Evolutionary conservation across 2,888 invertebrate genomes (phyloP).

Genomic region (Tachina fera): DNA sequence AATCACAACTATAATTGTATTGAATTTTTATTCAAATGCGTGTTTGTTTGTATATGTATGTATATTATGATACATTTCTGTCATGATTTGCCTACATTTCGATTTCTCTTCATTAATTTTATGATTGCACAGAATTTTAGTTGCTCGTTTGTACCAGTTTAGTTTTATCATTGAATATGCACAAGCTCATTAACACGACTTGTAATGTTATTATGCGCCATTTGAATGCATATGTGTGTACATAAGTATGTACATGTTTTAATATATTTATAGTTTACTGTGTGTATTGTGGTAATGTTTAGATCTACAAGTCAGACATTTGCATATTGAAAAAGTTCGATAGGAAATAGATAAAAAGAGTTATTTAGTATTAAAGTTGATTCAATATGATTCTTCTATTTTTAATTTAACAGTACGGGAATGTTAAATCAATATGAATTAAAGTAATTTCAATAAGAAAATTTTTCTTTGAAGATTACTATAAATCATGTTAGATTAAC

Average conservation of each 20-base stretch:
- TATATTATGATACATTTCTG: not conserved
- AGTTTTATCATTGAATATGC: conserved; percentile 58
- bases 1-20: conserved; percentile 65
- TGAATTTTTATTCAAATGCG: conserved; percentile 31
- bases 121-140: conserved; percentile 36
- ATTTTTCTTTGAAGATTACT: too few relatives aligned
- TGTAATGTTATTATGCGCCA: conserved; percentile 57
- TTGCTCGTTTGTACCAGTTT: conserved; percentile 49
- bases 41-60: not conserved
- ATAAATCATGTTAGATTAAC: too few relatives aligned
- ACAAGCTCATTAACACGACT: conserved; percentile 69
- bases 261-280: not conserved
- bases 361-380: too few relatives aligned
- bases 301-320: conserved; percentile 12
- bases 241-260: not conserved
- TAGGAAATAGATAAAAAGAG: conserved; percentile 25
- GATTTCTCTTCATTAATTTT: conserved; percentile 63
- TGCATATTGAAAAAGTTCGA: not conserved
- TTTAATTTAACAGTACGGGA: too few relatives aligned
- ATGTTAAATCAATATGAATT: too few relatives aligned
- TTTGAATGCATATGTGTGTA: not conserved
- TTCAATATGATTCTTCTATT: too few relatives aligned
- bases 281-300: not conserved
- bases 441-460: too few relatives aligned
- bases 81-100: conserved; percentile 55